Conservation (phyloP, 2,113 vertebrate species). For the Sigmodon hispidus region DNA sequence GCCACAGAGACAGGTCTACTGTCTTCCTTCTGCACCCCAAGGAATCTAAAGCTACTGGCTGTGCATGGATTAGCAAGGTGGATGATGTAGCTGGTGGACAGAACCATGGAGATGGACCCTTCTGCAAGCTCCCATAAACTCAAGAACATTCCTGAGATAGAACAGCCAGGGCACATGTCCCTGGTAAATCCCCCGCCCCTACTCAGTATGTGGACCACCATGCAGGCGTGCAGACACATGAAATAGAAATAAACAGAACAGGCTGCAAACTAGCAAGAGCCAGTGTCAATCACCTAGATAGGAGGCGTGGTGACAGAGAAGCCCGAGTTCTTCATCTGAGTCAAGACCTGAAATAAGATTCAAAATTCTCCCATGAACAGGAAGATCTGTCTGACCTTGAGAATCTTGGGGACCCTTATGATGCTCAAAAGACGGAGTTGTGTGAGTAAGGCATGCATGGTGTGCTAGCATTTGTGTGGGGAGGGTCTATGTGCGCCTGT, state of each 20-base stretch:
- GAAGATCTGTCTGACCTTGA: slow-evolving; percentile 34
- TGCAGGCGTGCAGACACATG: slow-evolving; percentile 89
- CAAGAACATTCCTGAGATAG: not conserved
- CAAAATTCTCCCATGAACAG: slow-evolving; percentile 86
- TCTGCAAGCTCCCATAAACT: not conserved
- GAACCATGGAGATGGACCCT: slow-evolving; percentile 61
- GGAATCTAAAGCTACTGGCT: slow-evolving; percentile 60
- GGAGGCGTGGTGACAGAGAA: slow-evolving; percentile 86
- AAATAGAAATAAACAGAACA: slow-evolving; percentile 78
- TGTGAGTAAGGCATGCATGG: slow-evolving; percentile 43
- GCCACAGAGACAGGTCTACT: slow-evolving; percentile 70
- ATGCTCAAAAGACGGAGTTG: slow-evolving; percentile 58
- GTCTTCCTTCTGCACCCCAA: slow-evolving; percentile 71
- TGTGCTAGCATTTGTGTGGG: not conserved
- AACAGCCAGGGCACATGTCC: slow-evolving; percentile 40
- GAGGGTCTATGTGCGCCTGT: not conserved
- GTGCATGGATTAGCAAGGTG: slow-evolving; percentile 15
- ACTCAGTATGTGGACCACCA: slow-evolving; percentile 79
- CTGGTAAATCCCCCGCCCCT: slow-evolving; percentile 59
- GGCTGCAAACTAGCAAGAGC: slow-evolving; percentile 71
- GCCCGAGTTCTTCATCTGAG: slow-evolving; percentile 88
- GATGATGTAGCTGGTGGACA: slow-evolving; percentile 24
- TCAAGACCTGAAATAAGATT: slow-evolving; percentile 91
- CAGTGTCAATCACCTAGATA: slow-evolving; percentile 88
- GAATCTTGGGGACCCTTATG: slow-evolving; percentile 79